A percentile compares a stretch with the other conserved stretches of the same genome.
phyloP scores from a whole-genome alignment of 2,888 invertebrate genomes.

The Drosophila conformis region DNA sequence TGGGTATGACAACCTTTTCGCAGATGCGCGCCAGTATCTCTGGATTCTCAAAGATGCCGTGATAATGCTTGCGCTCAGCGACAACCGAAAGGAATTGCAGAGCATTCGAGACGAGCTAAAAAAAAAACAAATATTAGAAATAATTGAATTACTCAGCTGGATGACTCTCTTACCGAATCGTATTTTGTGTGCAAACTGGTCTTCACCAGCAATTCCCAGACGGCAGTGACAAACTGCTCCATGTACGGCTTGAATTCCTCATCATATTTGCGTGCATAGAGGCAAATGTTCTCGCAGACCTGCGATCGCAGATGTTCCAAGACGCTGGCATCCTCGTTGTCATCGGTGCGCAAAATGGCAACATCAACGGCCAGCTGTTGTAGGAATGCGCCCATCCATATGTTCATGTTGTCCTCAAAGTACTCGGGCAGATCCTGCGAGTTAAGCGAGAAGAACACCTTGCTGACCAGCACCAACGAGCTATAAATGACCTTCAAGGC shows the following conservation, averaged over 20 bases:
- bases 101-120: conserved; percentile 96
- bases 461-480: conserved; percentile 94
- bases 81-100: conserved; percentile 97
- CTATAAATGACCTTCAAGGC: conserved; percentile 95
- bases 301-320: conserved; percentile 97
- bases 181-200: conserved; percentile 95
- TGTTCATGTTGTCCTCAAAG: conserved; percentile 98
- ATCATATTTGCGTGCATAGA: conserved; percentile 99
- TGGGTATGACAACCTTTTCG: conserved; percentile 99
- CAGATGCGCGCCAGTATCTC: conserved; percentile 95
- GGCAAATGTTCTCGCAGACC: conserved; percentile 96
- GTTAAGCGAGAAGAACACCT: conserved; percentile 98
- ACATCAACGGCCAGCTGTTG: conserved; percentile 92
- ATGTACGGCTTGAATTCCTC: conserved; percentile 97
- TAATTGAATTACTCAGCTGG: neutral
- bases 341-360: conserved; percentile 90
- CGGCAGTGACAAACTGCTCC: conserved; percentile 95
- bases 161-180: conserved; percentile 90
- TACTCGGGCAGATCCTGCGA: conserved; percentile 99
- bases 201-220: conserved; percentile 95
- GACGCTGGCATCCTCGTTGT: conserved; percentile 94
- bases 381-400: conserved; percentile 97
- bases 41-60: conserved; percentile 94
- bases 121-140: neutral
- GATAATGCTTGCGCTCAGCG: conserved; percentile 95